These are phyloP conservation scores for Sarcoramphus papa DNA, from an alignment of 2,797 vertebrate species.

Conservation along the genomic window DNA sequence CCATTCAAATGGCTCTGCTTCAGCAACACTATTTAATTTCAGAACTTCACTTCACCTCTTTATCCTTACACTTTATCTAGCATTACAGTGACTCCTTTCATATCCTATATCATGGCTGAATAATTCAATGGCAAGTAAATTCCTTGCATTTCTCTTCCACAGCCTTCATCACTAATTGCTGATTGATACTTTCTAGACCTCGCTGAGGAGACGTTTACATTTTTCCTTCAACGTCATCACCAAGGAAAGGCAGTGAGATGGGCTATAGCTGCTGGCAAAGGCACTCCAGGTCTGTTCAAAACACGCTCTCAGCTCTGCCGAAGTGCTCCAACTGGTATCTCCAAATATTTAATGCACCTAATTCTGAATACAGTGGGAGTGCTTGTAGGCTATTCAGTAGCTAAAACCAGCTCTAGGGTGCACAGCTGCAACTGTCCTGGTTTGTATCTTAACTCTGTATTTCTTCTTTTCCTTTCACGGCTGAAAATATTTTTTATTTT, in stretches of 20 bases:
- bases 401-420: neutral
- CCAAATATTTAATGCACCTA: neutral
- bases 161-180: neutral
- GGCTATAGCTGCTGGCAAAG: neutral
- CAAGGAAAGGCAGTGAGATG: neutral
- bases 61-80: neutral
- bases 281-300: neutral
- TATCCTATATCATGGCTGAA: neutral
- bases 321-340: neutral
- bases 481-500: neutral
- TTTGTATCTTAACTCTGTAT: neutral
- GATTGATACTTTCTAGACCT: neutral
- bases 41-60: neutral
- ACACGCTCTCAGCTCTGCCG: neutral
- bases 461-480: neutral
- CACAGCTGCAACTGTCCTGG: neutral
- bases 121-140: neutral
- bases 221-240: neutral
- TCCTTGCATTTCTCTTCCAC: neutral
- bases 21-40: neutral
- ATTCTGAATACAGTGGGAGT: neutral
- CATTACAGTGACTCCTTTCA: neutral
- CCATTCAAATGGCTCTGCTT: neutral
- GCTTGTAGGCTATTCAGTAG: neutral
- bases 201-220: neutral